phyloP scores from a whole-genome alignment of 2,113 vertebrate genomes.

The Polypterus bichir region DNA sequence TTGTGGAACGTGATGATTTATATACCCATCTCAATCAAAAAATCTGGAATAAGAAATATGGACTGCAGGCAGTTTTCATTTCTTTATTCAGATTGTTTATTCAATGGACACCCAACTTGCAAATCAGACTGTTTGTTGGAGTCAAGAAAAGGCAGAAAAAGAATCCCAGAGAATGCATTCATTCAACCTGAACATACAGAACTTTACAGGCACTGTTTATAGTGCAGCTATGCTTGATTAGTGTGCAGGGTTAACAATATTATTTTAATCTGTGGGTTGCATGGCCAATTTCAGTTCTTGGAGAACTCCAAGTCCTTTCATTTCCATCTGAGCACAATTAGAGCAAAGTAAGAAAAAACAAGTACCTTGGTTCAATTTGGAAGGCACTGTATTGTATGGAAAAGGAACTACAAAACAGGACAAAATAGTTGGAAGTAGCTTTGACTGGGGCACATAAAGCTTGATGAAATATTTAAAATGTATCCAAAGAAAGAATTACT shows the following conservation, averaged over 20 bases:
- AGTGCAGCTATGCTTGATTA: conserved; percentile 27
- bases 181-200: background rate
- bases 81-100: background rate
- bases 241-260: conserved; percentile 28
- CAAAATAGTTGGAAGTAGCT: too few species aligned
- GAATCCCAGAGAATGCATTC: too few species aligned
- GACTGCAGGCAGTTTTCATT: background rate
- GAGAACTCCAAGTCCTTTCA: conserved; percentile 25
- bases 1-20: background rate
- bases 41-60: background rate
- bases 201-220: conserved; percentile 40
- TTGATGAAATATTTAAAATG: too few species aligned
- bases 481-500: too few species aligned
- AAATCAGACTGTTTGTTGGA: conserved; percentile 3
- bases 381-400: too few species aligned
- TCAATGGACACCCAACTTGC: background rate
- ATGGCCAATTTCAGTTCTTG: conserved; percentile 43
- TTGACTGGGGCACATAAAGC: too few species aligned
- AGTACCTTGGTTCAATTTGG: too few species aligned
- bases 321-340: background rate
- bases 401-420: too few species aligned
- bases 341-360: too few species aligned
- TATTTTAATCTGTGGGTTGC: conserved; percentile 39
- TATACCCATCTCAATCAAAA: background rate
- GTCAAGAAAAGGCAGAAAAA: background rate